Percentiles rank a stretch among this genome's conserved stretches.
Conservation (phyloP, 1,140 invertebrate species). For the Atta texana region DNA sequence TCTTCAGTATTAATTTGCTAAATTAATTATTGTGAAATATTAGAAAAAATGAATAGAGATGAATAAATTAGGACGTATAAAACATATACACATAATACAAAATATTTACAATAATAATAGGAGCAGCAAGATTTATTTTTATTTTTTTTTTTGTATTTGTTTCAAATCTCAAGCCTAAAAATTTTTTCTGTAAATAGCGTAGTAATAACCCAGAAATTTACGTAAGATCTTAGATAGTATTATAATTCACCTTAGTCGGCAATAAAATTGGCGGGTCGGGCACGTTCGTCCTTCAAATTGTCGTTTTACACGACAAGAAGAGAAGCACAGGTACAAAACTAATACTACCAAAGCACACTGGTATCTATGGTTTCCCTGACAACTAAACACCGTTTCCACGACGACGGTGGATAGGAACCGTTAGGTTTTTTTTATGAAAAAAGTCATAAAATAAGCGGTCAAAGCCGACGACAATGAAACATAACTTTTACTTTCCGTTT, state of each 20-base stretch:
- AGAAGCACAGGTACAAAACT: slow-evolving; percentile 63
- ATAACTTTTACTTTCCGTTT: slow-evolving; percentile 76
- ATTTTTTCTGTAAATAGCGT: slow-evolving; percentile 16
- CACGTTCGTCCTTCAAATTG: slow-evolving; percentile 78
- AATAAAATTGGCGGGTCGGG: slow-evolving; percentile 81
- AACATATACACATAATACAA: not conserved
- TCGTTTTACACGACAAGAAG: slow-evolving; percentile 66
- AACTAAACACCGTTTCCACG: slow-evolving; percentile 56
- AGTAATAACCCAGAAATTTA: slow-evolving; percentile 26
- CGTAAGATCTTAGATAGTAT: slow-evolving; percentile 52
- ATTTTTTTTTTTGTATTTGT: not conserved
- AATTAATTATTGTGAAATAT: not conserved
- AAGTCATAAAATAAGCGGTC: slow-evolving; percentile 80
- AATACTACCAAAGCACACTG: slow-evolving; percentile 52
- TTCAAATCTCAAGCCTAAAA: not conserved
- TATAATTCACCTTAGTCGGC: slow-evolving; percentile 76
- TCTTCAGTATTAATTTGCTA: not conserved
- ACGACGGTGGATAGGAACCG: slow-evolving; percentile 69
- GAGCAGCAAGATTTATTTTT: not conserved
- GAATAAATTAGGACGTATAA: not conserved
- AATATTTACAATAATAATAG: not conserved
- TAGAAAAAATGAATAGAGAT: not conserved
- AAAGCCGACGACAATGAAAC: slow-evolving; percentile 79
- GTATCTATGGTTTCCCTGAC: slow-evolving; percentile 40
- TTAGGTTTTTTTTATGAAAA: slow-evolving; percentile 79